A percentile compares a stretch with the other conserved stretches of the same genome.
These are phyloP conservation scores for Orthonyx spaldingii DNA, from an alignment of 2,113 vertebrate genomes.

Conservation along the genomic window DNA sequence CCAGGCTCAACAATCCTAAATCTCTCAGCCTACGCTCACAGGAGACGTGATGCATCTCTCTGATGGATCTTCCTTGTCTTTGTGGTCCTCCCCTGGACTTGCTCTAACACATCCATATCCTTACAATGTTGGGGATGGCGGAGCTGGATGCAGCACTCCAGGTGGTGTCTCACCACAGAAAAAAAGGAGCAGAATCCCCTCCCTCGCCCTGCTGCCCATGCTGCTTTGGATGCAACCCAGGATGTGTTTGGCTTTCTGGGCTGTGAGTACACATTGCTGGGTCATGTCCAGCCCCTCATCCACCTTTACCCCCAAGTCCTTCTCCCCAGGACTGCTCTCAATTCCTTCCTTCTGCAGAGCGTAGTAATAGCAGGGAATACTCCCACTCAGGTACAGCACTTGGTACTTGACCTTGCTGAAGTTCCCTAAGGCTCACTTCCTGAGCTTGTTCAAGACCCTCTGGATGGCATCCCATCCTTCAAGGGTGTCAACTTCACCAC, in stretches of 20 bases:
- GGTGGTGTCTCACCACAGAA: too few species aligned
- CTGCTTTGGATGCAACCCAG: not conserved
- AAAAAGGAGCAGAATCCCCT: not conserved
- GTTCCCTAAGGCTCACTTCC: not conserved
- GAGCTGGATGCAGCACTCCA: not conserved
- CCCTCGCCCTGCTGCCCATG: fast-evolving
- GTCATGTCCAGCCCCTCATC: not conserved
- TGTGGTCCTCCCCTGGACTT: not conserved
- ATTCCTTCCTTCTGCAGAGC: not conserved
- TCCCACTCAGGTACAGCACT: not conserved
- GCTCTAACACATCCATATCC: not conserved
- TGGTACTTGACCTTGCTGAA: not conserved
- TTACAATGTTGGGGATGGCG: fast-evolving
- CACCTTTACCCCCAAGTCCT: too few species aligned
- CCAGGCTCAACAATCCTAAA: not conserved
- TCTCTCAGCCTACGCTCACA: not conserved
- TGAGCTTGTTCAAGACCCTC: not conserved
- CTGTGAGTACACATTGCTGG: fast-evolving
- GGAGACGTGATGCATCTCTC: not conserved
- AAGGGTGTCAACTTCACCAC: not conserved
- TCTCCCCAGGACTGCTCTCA: not conserved
- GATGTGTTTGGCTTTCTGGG: not conserved
- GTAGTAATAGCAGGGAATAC: not conserved
- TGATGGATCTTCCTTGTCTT: not conserved
- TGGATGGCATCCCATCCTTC: not conserved